Evolutionary conservation across 2,797 vertebrate species (phyloP), one percentile per base, ranked within the genome.

Genomic region (Eulemur albifrons): DNA sequence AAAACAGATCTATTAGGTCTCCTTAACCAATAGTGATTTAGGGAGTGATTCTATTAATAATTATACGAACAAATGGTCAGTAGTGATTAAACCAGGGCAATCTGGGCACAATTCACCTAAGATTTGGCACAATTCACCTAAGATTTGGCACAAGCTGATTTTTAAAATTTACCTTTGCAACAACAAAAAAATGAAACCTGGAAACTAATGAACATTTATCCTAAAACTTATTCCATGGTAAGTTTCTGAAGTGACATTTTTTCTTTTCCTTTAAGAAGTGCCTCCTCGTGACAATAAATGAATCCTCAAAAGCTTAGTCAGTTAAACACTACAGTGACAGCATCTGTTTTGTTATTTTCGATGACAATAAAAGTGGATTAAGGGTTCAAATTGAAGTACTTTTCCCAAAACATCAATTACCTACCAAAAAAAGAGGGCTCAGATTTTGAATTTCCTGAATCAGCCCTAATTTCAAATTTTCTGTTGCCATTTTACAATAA

Each of bases 1-100:
- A 88, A 98, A 98, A 93, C 67, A 96, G 45, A 35, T 0, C 45
- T 97, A 90, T 88, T 91, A 93, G 85, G 48, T 96, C 97, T 94
- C 94, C 76, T 96, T 97, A 93, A 90, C 80, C 38, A 93, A 85
- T 15, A 97, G 65, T 85, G 69, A 92, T 80, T 92, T 95, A 90
- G 77, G 76, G 23, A 95, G 50, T 13, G 8, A 95, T 92, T 87
- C 93, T 88, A 9, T 54, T 54, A 21, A 54, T 54, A 90, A 97
- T 90, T 95, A 96, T 0, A 13, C 35, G 81, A 98, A 80, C 70
- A 95, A 90, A 97, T 96, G 80, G 76, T 94, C 90, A 86, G 32
- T 1, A 82, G 77, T 72, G 82, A 95, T 90, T 96, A 95, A 50
- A 97, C 59, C 92, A 93, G 84, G 65, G 54, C 63, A 77, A 91